Evolutionary conservation across 2,888 invertebrate species (phyloP).

Genomic region (Proisotoma minuta): DNA sequence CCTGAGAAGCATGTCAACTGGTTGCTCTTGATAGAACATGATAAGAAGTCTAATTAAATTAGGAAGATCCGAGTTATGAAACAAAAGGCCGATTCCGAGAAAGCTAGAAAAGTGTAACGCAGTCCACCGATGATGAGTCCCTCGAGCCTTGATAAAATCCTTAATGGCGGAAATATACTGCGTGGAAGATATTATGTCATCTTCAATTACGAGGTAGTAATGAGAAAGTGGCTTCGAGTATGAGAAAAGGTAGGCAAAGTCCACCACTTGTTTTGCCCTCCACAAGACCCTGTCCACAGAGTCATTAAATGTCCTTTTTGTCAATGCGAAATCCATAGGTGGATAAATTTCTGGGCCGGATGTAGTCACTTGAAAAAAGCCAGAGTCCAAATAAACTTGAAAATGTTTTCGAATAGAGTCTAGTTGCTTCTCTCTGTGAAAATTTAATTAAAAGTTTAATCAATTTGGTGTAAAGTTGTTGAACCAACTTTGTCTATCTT

Average conservation of each 20-base stretch:
- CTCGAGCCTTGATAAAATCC: conserved; percentile 47
- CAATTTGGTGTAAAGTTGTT: background rate
- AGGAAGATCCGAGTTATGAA: conserved; percentile 48
- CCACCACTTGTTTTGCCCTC: conserved; percentile 52
- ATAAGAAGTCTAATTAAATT: conserved; percentile 47
- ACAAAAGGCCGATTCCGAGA: conserved; percentile 50
- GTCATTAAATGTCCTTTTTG: conserved; percentile 50
- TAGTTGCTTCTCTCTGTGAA: conserved; percentile 41
- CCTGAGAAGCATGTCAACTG: conserved; percentile 49
- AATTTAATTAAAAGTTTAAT: conserved; percentile 3
- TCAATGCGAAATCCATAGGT: conserved; percentile 47
- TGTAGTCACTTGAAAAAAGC: conserved; percentile 51
- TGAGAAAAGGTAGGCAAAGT: conserved; percentile 51
- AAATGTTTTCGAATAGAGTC: conserved; percentile 43
- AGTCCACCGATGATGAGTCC: conserved; percentile 47
- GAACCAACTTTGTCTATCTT: background rate
- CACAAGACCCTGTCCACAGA: conserved; percentile 49
- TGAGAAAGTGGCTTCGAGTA: conserved; percentile 49
- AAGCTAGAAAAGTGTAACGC: conserved; percentile 50
- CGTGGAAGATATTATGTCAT: conserved; percentile 50
- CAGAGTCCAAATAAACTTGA: conserved; percentile 47
- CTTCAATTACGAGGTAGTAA: conserved; percentile 51
- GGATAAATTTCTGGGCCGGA: conserved; percentile 48
- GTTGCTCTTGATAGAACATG: conserved; percentile 49
- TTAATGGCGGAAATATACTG: conserved; percentile 49